A percentile compares a stretch with the other conserved stretches of the same genome.
Conservation (phyloP, 2,113 vertebrate genomes). For the Cryptotis parvus region DNA sequence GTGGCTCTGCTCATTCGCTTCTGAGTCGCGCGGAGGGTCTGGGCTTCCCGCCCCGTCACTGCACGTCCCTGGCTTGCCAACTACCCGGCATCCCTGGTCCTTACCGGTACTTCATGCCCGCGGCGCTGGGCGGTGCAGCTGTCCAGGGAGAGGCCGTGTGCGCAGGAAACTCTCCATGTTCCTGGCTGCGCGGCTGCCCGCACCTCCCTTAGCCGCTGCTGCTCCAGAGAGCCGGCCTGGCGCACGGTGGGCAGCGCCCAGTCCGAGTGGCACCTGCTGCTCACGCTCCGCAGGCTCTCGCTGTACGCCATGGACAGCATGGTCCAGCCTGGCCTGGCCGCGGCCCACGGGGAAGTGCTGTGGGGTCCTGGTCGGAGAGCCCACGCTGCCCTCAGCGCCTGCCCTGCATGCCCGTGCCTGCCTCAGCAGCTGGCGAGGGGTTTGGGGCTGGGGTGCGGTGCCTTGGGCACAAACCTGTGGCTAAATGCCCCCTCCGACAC, state of each 20-base stretch:
- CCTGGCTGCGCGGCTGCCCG: slow-evolving; percentile 93
- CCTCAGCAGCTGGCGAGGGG: too few relatives aligned
- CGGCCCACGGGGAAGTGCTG: slow-evolving; percentile 79
- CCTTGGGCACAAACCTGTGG: too few relatives aligned
- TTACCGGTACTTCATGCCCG: slow-evolving; percentile 99
- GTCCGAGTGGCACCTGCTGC: slow-evolving; percentile 95
- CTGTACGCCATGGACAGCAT: slow-evolving; percentile 99
- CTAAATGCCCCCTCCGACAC: too few relatives aligned
- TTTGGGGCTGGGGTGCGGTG: too few relatives aligned
- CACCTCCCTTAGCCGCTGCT: slow-evolving; percentile 94
- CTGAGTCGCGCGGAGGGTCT: too few relatives aligned
- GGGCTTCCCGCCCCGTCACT: too few relatives aligned
- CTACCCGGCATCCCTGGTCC: too few relatives aligned
- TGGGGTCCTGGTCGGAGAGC: neutral
- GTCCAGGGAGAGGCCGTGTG: slow-evolving; percentile 95
- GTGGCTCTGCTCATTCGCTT: too few relatives aligned
- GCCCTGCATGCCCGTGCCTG: neutral
- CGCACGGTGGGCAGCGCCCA: slow-evolving; percentile 94
- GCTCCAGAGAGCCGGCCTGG: slow-evolving; percentile 90
- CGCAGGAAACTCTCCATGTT: slow-evolving; percentile 98
- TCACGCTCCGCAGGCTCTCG: slow-evolving; percentile 96
- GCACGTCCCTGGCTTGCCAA: too few relatives aligned
- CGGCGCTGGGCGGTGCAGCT: slow-evolving; percentile 93
- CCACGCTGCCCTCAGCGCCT: accelerated
- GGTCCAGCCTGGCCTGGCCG: slow-evolving; percentile 86